A percentile compares a stretch with the other conserved stretches of the same genome.
Evolutionary conservation across 1,140 invertebrate genomes (phyloP).

Genomic region (Grapholita molesta): DNA sequence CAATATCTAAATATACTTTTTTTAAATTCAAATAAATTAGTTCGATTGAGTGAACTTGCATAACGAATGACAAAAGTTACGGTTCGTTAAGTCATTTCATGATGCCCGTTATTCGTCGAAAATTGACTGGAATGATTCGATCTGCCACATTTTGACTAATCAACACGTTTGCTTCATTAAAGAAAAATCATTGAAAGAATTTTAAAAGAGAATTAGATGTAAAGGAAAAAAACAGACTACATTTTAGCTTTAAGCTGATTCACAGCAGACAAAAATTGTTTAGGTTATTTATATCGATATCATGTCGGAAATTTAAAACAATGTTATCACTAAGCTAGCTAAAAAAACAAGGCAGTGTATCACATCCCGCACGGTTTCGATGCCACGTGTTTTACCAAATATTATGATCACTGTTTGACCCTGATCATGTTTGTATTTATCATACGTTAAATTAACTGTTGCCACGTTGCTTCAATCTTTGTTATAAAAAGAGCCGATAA

Average conservation of each 20-base stretch:
- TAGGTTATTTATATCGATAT: neutral
- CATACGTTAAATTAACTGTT: neutral
- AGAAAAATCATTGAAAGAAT: neutral
- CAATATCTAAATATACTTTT: no score
- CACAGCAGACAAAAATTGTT: no score
- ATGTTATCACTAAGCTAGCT: neutral
- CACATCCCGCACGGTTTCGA: neutral
- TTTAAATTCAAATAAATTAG: no score
- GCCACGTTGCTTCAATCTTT: neutral
- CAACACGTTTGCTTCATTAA: neutral
- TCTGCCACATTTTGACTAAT: neutral
- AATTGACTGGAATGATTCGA: constrained; percentile 7
- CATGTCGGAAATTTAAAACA: neutral
- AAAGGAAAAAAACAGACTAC: no score
- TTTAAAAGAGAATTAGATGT: no score
- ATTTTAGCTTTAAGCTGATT: no score
- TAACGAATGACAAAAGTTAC: neutral
- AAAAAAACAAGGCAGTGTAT: neutral
- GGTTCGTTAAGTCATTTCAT: neutral
- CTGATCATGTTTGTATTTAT: neutral
- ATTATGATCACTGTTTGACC: neutral
- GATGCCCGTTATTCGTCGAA: neutral
- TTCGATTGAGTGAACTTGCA: neutral
- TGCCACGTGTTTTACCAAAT: neutral
- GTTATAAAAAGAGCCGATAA: neutral